These are phyloP conservation scores for Diachasmimorpha longicaudata DNA, from an alignment of 1,140 invertebrate species.

Conservation along the genomic window DNA sequence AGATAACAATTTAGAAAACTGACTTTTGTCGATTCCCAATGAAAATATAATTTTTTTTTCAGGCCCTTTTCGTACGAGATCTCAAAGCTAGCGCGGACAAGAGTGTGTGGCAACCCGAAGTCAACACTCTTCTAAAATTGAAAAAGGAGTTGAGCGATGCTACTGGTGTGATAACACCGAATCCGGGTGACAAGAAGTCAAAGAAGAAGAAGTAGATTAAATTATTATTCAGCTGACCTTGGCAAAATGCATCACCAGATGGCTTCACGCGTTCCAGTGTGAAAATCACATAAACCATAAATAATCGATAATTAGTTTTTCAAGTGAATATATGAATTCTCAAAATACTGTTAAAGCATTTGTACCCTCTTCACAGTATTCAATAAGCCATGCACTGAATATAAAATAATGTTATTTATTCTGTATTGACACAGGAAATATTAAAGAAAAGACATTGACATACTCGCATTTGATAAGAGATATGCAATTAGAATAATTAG, in stretches of 20 bases:
- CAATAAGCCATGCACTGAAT: neutral
- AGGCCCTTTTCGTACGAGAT: conserved; percentile 77
- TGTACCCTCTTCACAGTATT: neutral
- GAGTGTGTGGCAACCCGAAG: conserved; percentile 76
- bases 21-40: no score
- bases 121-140: conserved; percentile 74
- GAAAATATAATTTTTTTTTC: conserved; percentile 13
- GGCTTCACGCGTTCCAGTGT: no score
- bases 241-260: no score
- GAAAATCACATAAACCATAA: neutral
- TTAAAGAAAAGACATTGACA: no score
- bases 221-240: no score
- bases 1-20: no score
- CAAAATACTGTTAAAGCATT: neutral
- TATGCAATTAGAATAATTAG: neutral
- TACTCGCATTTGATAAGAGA: neutral
- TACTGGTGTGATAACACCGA: conserved; percentile 56
- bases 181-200: conserved; percentile 48
- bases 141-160: conserved; percentile 73
- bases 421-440: neutral
- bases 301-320: neutral
- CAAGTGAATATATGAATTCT: neutral
- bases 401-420: neutral
- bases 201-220: conserved; percentile 57
- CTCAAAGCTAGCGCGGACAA: conserved; percentile 79